Evolutionary conservation across 2,888 invertebrate genomes (phyloP).

Genomic region (Melitaea athalia): DNA sequence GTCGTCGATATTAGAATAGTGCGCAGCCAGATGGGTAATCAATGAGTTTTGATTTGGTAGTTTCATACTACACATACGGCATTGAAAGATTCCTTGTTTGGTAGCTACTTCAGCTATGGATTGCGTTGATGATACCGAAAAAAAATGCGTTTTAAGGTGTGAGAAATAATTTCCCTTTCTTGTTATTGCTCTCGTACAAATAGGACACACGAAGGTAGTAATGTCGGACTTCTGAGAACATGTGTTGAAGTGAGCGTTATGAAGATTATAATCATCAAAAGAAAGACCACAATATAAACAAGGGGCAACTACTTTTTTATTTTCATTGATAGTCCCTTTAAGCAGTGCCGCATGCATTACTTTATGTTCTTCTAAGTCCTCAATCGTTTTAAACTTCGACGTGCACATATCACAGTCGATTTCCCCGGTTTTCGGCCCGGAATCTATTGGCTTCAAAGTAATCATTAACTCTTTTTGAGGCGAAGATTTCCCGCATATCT

Average conservation of each 20-base stretch:
- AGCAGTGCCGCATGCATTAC: conserved; percentile 67
- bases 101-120: conserved; percentile 11
- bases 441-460: conserved; percentile 67
- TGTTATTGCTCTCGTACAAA: conserved; percentile 57
- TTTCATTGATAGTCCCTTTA: conserved; percentile 38
- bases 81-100: conserved; percentile 48
- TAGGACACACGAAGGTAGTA: conserved; percentile 54
- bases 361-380: conserved; percentile 68
- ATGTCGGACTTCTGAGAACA: conserved; percentile 57
- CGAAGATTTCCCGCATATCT: conserved; percentile 57
- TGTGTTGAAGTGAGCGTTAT: conserved; percentile 59
- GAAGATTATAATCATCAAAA: conserved; percentile 62
- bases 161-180: conserved; percentile 57
- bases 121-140: conserved; percentile 39
- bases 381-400: conserved; percentile 63
- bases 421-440: conserved; percentile 39
- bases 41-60: conserved; percentile 63
- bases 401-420: conserved; percentile 65
- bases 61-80: conserved; percentile 68
- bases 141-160: conserved; percentile 67
- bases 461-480: conserved; percentile 65
- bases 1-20: conserved; percentile 67
- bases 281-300: conserved; percentile 62
- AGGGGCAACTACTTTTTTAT: conserved; percentile 53
- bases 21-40: conserved; percentile 69